Evolutionary conservation across 2,888 invertebrate genomes (phyloP), one percentile per base, ranked within the genome.

Genomic region (Apoda limacodes): DNA sequence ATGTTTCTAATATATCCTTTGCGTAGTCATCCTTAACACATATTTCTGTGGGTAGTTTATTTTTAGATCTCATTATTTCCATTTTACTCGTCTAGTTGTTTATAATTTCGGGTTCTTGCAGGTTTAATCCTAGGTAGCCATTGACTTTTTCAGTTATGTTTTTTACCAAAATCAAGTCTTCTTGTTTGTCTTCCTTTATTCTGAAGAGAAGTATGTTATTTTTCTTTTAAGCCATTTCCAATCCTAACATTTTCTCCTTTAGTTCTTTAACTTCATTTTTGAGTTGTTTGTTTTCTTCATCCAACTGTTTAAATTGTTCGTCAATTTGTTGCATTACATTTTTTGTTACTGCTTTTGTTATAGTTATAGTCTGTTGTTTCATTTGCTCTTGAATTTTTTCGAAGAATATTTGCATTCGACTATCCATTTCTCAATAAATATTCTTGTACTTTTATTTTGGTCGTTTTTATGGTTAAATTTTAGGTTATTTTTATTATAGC

Each of bases 1-100:
- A 26, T 25, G 23, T 34, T 27, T 35, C 33, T 29, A 42, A 20
- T 15, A 20, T 35, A 31, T 39, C 37, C 28, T 42, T 42, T 11
- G 39, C 28, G 25, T 26, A 42, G 22, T 39, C 42, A 23, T 42
- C 35, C 25, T 34, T 42, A 10, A 39, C 22, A 13, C 39, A 39
- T 15, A 32, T 21, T 39, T 39, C 6, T 25, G 17, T 30, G 30
- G 33, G 10, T 25, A 25, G 30, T 30, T 39, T 13, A 34, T 22
- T 9, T 38, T 38, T 30, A 19, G 3, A 7, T 23, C 36, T 30
- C 30, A 21, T 32, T 28, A 9, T 37, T 27, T 23, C 28, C 4
- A 28, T 14, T 26, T 37, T 37, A 21, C 37, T 39, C 22, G 34
- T 36, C 35, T 35, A 22, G 19, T 24, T 20, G 30, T 35, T 35